Evolutionary conservation across 2,888 invertebrate species (phyloP).

Genomic region (Drosophila lacicola): DNA sequence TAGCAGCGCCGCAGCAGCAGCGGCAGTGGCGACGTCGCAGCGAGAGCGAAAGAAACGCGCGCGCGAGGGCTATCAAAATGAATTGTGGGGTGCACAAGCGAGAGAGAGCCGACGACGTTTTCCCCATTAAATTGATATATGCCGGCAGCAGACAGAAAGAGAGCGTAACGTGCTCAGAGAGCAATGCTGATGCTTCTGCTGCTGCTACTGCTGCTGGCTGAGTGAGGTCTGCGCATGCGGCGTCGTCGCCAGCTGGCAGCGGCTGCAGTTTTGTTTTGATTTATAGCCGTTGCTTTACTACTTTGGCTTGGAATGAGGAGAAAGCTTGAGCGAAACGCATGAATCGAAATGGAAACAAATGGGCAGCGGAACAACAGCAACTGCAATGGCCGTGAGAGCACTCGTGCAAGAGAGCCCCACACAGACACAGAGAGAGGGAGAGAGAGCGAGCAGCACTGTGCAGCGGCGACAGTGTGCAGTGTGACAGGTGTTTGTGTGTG

Average conservation of each 20-base stretch:
- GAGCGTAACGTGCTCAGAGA: slow-evolving; percentile 47
- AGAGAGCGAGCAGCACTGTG: slow-evolving; percentile 29
- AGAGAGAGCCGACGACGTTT: slow-evolving; percentile 70
- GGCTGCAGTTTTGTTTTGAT: slow-evolving; percentile 74
- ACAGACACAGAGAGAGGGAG: slow-evolving; percentile 2
- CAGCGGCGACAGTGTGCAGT: slow-evolving; percentile 51
- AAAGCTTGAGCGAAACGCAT: slow-evolving; percentile 51
- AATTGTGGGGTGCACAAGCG: slow-evolving; percentile 54
- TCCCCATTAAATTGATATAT: slow-evolving; percentile 81
- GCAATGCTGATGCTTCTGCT: slow-evolving; percentile 26
- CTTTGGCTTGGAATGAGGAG: slow-evolving; percentile 44
- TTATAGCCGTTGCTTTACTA: slow-evolving; percentile 55
- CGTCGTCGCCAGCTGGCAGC: slow-evolving; percentile 54
- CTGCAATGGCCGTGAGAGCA: slow-evolving; percentile 49
- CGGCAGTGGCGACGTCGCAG: slow-evolving; percentile 26
- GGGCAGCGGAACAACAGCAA: slow-evolving; percentile 55
- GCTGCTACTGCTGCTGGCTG: slow-evolving; percentile 28
- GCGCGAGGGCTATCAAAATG: slow-evolving; percentile 65
- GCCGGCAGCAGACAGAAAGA: slow-evolving; percentile 61
- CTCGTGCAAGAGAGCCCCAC: slow-evolving; percentile 10
- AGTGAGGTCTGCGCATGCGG: slow-evolving; percentile 49
- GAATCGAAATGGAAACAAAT: slow-evolving; percentile 54
- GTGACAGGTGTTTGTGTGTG: slow-evolving; percentile 79
- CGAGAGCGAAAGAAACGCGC: slow-evolving; percentile 51
- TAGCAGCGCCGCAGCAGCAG: slow-evolving; percentile 41